Percentiles rank a stretch among this genome's conserved stretches.
Conservation (phyloP, 2,888 invertebrate species). For the Euspilapteryx auroguttella region DNA sequence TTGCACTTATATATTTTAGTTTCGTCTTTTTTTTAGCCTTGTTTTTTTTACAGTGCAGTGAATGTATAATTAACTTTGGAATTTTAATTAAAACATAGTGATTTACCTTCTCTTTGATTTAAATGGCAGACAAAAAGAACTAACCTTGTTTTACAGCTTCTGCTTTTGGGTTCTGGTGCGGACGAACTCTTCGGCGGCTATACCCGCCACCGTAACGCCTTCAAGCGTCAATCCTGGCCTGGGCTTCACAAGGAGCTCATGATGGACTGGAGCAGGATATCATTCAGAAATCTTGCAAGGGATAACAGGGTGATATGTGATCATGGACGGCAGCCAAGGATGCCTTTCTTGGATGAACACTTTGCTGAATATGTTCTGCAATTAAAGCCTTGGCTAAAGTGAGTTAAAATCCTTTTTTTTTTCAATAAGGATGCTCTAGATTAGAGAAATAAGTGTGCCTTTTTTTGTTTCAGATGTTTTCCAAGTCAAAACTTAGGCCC, state of each 20-base stretch:
- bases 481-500: slow-evolving; percentile 61
- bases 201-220: slow-evolving; percentile 79
- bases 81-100: too few species aligned
- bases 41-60: too few species aligned
- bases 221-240: slow-evolving; percentile 56
- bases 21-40: too few species aligned
- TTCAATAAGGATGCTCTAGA: too few species aligned
- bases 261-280: slow-evolving; percentile 83
- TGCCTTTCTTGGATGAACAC: slow-evolving; percentile 78
- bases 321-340: slow-evolving; percentile 81
- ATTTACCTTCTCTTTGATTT: too few species aligned
- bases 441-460: too few species aligned
- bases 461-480: slow-evolving; percentile 51
- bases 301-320: slow-evolving; percentile 94
- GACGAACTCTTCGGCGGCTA: slow-evolving; percentile 98
- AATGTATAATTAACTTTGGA: too few species aligned
- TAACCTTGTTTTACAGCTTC: slow-evolving; percentile 67
- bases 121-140: too few species aligned
- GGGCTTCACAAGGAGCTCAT: slow-evolving; percentile 66
- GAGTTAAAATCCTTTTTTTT: slow-evolving; percentile 11
- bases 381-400: slow-evolving; percentile 72
- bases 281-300: slow-evolving; percentile 88
- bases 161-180: slow-evolving; percentile 91
- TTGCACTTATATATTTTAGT: too few species aligned
- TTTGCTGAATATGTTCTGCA: slow-evolving; percentile 65